Evolutionary conservation across 2,888 invertebrate genomes (phyloP).

Genomic region (Drosophila austrosaltans): DNA sequence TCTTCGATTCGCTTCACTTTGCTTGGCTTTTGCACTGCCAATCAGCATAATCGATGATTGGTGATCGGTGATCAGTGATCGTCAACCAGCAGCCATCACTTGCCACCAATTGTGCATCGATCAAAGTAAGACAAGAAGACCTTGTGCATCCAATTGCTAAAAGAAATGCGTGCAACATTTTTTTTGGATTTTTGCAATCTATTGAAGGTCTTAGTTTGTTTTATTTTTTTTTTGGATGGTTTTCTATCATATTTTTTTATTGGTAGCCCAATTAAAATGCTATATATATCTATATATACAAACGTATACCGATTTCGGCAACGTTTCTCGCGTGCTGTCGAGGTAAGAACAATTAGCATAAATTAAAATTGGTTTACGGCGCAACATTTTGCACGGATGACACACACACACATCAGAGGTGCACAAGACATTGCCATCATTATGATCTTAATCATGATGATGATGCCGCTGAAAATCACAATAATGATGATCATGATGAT

Average conservation of each 20-base stretch:
- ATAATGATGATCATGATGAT: conserved; percentile 52
- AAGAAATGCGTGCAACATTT: conserved; percentile 70
- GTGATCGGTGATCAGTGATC: conserved; percentile 33
- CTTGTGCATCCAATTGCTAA: conserved; percentile 54
- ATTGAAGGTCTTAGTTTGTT: conserved; percentile 50
- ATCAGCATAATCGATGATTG: conserved; percentile 61
- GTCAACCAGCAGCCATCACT: conserved; percentile 62
- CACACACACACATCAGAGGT: conserved; percentile 55
- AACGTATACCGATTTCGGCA: conserved; percentile 42
- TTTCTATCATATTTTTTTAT: conserved; percentile 35
- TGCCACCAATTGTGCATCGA: conserved; percentile 79
- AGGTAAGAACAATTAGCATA: conserved; percentile 70
- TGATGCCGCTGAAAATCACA: conserved; percentile 6
- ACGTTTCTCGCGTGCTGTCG: conserved; percentile 56
- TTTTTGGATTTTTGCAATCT: conserved; percentile 18
- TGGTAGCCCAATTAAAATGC: conserved; percentile 44
- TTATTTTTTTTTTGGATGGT: background rate
- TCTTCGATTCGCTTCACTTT: conserved; percentile 23
- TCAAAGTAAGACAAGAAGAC: conserved; percentile 59
- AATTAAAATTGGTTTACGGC: conserved; percentile 79
- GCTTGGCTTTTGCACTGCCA: conserved; percentile 43
- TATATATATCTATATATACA: background rate
- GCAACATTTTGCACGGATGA: conserved; percentile 62
- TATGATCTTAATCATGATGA: background rate
- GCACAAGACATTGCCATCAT: conserved; percentile 16